Base-by-base conservation (phyloP, 64 coral and sea anemone species). In the Dendronephthya gigantea region DNA sequence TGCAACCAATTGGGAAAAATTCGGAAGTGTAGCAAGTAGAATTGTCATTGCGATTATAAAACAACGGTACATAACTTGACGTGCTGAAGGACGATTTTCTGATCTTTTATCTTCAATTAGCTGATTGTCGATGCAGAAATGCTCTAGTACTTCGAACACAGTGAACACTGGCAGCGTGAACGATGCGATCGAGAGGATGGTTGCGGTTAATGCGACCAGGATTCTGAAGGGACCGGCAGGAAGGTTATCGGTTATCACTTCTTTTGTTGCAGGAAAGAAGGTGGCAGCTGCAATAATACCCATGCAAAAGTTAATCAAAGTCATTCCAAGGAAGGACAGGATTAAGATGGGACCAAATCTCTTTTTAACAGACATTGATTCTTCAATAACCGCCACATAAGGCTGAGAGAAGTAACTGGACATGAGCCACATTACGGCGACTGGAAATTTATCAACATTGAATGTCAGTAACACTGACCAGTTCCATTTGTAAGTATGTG, bases 81-180 rank as follows among this genome's bases (percentile, higher is more conserved):
- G 89, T 35, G 84, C 74, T 34, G 90, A 50, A 19, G 72, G 82
- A 0, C 79, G 86, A 23, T 93, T 31, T 19, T 83, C 90, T 87
- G 39, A 55, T 34, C 85, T 91, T 38, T 92, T 87, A 74, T 89
- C 58, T 49, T 15, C 25, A 62, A 84, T 43, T 51, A 68, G 91
- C 14, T 90, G 47, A 40, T 56, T 90, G 15, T 89, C 49, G 0
- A 93, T 41, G 31, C 87, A 83, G 17, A 89, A 88, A 28, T 90
- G 83, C 82, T 97, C 88, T 49, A 97, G 62, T 35, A 97, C 85
- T 52, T 97, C 91, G 81, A 97, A 97, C 33, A 97, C 90, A 25
- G 94, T 97, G 83, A 97, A 97, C 94, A 97, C 93, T 72, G 94
- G 94, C 17, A 97, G 87, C 0, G 94, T 97, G 41, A 92, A 97